Evolutionary conservation across 2,797 vertebrate genomes (phyloP).

Genomic region (Lutjanus argentimaculatus): DNA sequence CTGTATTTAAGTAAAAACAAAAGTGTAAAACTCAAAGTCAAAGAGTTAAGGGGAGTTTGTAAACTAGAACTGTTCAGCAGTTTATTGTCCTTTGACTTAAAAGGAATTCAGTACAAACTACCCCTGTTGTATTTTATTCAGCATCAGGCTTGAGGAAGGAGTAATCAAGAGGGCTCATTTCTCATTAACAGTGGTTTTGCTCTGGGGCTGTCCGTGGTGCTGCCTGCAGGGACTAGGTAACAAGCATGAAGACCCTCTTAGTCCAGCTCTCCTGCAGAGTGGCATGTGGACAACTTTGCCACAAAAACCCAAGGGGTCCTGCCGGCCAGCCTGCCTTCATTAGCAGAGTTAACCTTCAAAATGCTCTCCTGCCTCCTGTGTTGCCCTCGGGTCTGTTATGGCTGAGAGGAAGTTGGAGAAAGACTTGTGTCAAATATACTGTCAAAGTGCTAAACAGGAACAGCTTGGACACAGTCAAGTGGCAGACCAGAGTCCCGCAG

Average conservation of each 20-base stretch:
- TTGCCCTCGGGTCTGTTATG: slow-evolving; percentile 82
- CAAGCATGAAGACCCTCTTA: slow-evolving; percentile 64
- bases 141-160: slow-evolving; percentile 31
- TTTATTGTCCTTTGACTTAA: slow-evolving; percentile 19
- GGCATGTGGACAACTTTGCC: slow-evolving; percentile 61
- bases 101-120: slow-evolving; percentile 8
- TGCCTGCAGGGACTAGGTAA: slow-evolving; percentile 65
- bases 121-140: slow-evolving; percentile 29
- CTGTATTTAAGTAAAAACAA: not conserved
- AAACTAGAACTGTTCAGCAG: not conserved
- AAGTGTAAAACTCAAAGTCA: not conserved
- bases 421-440: slow-evolving; percentile 79
- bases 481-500: slow-evolving; percentile 59
- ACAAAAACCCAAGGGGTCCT: slow-evolving; percentile 58
- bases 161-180: slow-evolving; percentile 40
- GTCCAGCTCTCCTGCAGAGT: slow-evolving; percentile 70
- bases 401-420: slow-evolving; percentile 77
- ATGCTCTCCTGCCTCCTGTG: slow-evolving; percentile 51
- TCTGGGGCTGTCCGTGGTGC: slow-evolving; percentile 44
- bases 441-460: slow-evolving; percentile 75
- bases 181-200: slow-evolving; percentile 62
- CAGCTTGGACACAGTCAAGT: slow-evolving; percentile 71
- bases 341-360: slow-evolving; percentile 79
- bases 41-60: not conserved
- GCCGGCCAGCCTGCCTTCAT: slow-evolving; percentile 78